Conservation (phyloP, 2,888 invertebrate genomes). For the Chloromyia formosa region DNA sequence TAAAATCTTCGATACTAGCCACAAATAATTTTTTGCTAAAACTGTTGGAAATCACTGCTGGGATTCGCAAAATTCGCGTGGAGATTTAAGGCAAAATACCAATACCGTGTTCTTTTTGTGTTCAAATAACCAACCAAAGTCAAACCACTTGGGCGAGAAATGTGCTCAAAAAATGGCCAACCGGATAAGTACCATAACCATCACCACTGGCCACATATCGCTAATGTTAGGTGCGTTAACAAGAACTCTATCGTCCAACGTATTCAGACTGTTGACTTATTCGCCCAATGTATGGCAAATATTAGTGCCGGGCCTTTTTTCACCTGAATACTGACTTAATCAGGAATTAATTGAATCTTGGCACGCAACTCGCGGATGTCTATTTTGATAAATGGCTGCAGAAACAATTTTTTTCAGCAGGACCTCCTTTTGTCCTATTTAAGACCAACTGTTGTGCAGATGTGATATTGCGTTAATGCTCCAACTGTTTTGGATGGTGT, state of each 20-base stretch:
- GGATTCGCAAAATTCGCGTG: conserved; percentile 9
- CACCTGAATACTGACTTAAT: conserved; percentile 53
- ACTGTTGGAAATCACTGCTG: conserved; percentile 7
- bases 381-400: conserved; percentile 54
- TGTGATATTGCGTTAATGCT: conserved; percentile 4
- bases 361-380: conserved; percentile 53
- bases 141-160: conserved; percentile 18
- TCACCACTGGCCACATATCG: not conserved
- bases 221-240: not conserved
- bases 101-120: too few species aligned
- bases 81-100: conserved; percentile 5
- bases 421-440: conserved; percentile 48
- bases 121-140: not conserved
- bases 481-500: not conserved
- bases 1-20: too few species aligned
- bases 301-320: conserved; percentile 39
- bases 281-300: not conserved
- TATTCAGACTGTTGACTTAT: not conserved
- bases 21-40: not conserved
- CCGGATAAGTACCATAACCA: conserved; percentile 7
- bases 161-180: conserved; percentile 4
- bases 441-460: conserved; percentile 32
- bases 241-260: conserved; percentile 26
- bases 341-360: conserved; percentile 54
- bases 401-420: conserved; percentile 51